Base-by-base conservation (phyloP, 2,113 vertebrate species). In the Bungarus multicinctus region DNA sequence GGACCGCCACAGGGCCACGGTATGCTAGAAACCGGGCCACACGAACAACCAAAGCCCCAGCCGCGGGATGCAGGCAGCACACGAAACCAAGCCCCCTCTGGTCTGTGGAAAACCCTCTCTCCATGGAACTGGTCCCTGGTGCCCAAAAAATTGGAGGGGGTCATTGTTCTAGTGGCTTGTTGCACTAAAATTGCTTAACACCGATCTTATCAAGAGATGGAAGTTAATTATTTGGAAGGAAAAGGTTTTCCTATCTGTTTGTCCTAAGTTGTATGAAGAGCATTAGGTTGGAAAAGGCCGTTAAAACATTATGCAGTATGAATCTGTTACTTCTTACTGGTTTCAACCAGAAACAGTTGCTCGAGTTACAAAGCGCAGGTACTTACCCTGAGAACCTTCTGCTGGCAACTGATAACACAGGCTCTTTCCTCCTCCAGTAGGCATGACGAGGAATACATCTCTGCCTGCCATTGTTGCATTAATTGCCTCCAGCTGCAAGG, bases 361-460 rank as follows among this genome's bases (percentile, higher is more conserved):
- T 22, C 5, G 94, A 5, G 18, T 88, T 94, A 14, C 23, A 53
- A 90, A 85, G 20, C 5, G n/a, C 2, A 2, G 34, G 14, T 6
- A 91, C 97, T 7, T 97, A 99, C 99, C 99, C 1, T 98, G 96
- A 47, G 98, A 99, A 97, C 98, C 99, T 89, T 99, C 95, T 5
- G 99, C 99, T 58, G 99, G 98, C 54, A 99, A 97, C 97, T 99
- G 99, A 94, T 99, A 99, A 95, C 99, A 99, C 85, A 99, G 98
- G 87, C 99, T 99, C 94, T 99, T 99, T 1, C 99, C 99, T 69
- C 99, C 97, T 45, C 99, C 99, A 0, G 99, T 99, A 3, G 99
- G 99, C 99, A 99, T 99, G 50, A 99, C 98, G 81, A 99, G 97
- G 96, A 99, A 99, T 34, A 99, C 92, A 85, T 99, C 99, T 96